Conservation (phyloP, 2,797 vertebrate genomes). For the Poecilia gillii region DNA sequence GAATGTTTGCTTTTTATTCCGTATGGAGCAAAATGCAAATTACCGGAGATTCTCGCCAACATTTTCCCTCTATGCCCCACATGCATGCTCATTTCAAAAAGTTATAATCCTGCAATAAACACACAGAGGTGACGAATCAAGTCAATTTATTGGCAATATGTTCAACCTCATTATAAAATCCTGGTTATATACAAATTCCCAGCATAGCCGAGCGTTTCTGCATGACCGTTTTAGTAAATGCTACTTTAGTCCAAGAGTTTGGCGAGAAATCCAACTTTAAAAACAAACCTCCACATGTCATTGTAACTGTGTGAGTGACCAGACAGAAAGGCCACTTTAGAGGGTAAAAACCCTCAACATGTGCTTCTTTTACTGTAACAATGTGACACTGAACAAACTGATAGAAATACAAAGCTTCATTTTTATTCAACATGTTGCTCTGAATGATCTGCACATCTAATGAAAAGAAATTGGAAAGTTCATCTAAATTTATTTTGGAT, state of each 20-base stretch:
- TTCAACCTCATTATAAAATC: conserved; percentile 76
- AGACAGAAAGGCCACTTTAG: conserved; percentile 57
- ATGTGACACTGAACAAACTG: conserved; percentile 40
- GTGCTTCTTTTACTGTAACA: conserved; percentile 38
- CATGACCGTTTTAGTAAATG: conserved; percentile 54
- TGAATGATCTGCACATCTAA: conserved; percentile 39
- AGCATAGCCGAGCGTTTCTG: conserved; percentile 50
- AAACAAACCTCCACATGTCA: conserved; percentile 5
- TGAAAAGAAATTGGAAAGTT: conserved; percentile 55
- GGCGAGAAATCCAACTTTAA: conserved; percentile 15
- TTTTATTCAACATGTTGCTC: conserved; percentile 20
- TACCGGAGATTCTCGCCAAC: neutral
- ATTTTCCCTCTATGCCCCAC: neutral
- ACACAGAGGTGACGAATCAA: conserved; percentile 25
- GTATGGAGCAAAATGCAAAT: neutral
- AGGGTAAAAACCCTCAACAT: conserved; percentile 27
- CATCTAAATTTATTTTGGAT: conserved; percentile 60
- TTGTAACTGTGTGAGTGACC: neutral
- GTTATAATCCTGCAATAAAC: neutral
- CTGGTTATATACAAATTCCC: conserved; percentile 65
- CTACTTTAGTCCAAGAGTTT: conserved; percentile 46
- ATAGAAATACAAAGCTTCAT: conserved; percentile 33
- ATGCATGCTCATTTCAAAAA: neutral
- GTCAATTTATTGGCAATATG: conserved; percentile 75
- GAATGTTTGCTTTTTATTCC: neutral